A percentile compares a stretch with the other conserved stretches of the same genome.
Evolutionary conservation across 37 sponge, comb jelly and placozoan genomes (phyloP).

Genomic region (Haliclona indistincta): DNA sequence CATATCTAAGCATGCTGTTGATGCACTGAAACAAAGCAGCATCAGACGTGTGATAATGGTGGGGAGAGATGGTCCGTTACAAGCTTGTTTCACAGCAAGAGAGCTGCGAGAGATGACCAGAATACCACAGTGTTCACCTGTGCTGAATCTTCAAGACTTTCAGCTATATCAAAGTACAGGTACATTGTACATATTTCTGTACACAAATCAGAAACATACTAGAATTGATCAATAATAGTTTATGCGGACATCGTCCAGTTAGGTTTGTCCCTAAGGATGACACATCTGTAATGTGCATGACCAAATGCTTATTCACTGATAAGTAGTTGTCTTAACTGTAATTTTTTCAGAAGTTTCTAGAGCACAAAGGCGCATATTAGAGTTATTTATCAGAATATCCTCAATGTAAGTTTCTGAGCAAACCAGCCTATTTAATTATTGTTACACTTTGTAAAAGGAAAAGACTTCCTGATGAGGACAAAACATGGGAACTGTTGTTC

Average conservation of each 20-base stretch:
- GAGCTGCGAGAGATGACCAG: constrained; percentile 90
- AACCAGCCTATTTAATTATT: too few relatives aligned
- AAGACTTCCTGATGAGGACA: constrained; percentile 1
- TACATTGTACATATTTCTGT: neutral
- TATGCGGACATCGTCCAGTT: too few relatives aligned
- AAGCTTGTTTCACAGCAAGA: constrained; percentile 92
- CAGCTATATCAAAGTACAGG: constrained; percentile 21
- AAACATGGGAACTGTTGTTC: constrained; percentile 65
- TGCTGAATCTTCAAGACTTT: constrained; percentile 45
- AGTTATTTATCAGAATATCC: too few relatives aligned
- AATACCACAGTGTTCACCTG: constrained; percentile 58
- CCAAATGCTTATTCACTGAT: too few relatives aligned
- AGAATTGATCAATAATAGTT: neutral
- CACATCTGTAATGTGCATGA: too few relatives aligned
- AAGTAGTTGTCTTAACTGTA: too few relatives aligned
- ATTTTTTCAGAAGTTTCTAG: too few relatives aligned
- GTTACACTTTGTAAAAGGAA: too few relatives aligned
- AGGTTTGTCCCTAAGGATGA: too few relatives aligned
- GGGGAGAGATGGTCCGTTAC: constrained; percentile 90
- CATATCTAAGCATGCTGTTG: constrained; percentile 86
- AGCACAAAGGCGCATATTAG: too few relatives aligned
- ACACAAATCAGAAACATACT: neutral
- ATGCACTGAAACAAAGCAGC: constrained; percentile 62
- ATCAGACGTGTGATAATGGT: constrained; percentile 74
- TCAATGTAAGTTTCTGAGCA: too few relatives aligned